Percentiles rank a stretch among this genome's conserved stretches.
phyloP scores from a whole-genome alignment of 2,113 vertebrate genomes.

The Centropus bengalensis region DNA sequence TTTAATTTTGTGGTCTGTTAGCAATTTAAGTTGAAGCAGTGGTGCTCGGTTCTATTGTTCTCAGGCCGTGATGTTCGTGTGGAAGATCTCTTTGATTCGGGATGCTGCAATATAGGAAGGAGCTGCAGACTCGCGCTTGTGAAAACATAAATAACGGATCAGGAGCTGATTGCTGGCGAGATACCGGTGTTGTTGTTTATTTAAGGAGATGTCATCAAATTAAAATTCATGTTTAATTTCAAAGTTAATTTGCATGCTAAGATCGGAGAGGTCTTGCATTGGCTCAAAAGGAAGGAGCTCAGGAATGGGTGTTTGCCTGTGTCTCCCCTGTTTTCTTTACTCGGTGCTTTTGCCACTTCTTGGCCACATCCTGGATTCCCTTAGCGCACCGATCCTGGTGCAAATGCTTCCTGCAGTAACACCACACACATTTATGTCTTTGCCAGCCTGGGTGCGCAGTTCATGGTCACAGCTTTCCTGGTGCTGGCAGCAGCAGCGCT shows the following conservation, averaged over 20 bases:
- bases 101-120: background rate
- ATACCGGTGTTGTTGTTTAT: background rate
- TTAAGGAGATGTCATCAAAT: slow-evolving; percentile 3
- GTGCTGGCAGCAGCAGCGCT: accelerated
- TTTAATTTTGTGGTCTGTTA: slow-evolving; percentile 48
- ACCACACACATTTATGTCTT: accelerated
- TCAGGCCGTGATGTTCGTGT: slow-evolving; percentile 2
- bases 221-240: background rate
- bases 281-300: background rate
- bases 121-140: background rate
- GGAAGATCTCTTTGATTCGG: slow-evolving; percentile 9
- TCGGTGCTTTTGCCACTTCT: background rate
- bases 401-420: background rate
- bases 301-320: background rate
- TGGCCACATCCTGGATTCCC: accelerated
- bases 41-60: slow-evolving; percentile 39
- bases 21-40: slow-evolving; percentile 48
- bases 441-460: accelerated
- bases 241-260: background rate
- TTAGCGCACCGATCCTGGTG: accelerated
- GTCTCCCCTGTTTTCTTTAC: background rate
- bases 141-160: background rate
- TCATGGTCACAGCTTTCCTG: background rate
- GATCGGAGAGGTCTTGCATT: background rate
- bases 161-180: slow-evolving; percentile 1